Base-by-base conservation (phyloP, 1,140 invertebrate genomes). In the Lerema accius region DNA sequence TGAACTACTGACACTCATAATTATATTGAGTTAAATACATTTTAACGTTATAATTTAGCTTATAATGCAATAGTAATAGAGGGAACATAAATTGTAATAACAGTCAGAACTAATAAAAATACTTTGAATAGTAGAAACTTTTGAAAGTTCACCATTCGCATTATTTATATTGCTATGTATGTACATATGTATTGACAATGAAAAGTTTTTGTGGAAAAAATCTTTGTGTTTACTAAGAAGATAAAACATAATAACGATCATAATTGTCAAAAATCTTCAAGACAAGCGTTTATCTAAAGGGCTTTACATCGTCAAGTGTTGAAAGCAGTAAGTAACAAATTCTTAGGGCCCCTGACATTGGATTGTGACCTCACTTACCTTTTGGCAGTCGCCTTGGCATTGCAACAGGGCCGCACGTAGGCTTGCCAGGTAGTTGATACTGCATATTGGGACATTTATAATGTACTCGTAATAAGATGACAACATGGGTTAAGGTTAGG, bases 331-430 rank as follows among this genome's bases (percentile, higher is more conserved):
- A 61, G 19, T 23, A 70, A 73, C 68, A 80, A 78, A 78, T 76
- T 82, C 74, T 76, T 82, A 80, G 80, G 83, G 80, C 86, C 84
- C 84, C 84, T 87, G 86, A 89, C 84, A 87, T 88, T 89, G 84
- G 75, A 74, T 67, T 70, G 63, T 76, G 84, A 84, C 82, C 84
- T 88, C 76, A 77, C 49, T 70, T 49, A 76, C 73, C 74, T 80
- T 87, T 87, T 86, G 85, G 82, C 80, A 86, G 70, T 84, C 69
- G 76, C 84, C 86, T 88, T 89, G 84, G 86, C 84, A 87, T 82
- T 89, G 84, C 80, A 74, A 53, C 67, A 63, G 69, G 67, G 63
- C 63, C 69, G 67, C 70, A 67, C 55, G 55, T 59, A 48, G 55
- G 55, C 55, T 59, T 45, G 46, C 28, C 28, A 48, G 32, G 3